Conservation (phyloP, 2,797 vertebrate genomes). For the Potorous gilbertii region DNA sequence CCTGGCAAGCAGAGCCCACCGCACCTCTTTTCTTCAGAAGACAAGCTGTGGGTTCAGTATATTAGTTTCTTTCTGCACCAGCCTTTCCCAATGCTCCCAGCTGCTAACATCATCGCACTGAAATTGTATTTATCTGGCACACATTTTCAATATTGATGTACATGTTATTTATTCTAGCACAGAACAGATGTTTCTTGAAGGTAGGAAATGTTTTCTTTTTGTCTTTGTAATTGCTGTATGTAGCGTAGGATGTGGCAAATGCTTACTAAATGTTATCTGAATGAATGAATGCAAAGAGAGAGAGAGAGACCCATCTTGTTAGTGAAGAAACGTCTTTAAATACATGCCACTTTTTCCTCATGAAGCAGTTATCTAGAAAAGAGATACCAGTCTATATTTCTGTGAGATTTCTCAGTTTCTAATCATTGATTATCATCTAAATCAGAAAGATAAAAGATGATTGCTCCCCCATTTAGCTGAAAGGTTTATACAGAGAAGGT, state of each 20-base stretch:
- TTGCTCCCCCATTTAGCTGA: background rate
- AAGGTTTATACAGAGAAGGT: background rate
- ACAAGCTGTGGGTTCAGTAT: background rate
- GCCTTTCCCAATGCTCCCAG: background rate
- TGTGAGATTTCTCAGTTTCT: conserved; percentile 25
- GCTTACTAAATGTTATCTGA: background rate
- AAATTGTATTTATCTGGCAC: background rate
- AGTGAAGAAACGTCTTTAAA: background rate
- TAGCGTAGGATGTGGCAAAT: background rate
- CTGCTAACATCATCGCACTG: background rate
- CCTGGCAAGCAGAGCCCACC: background rate
- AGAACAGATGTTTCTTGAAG: background rate
- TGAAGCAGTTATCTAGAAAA: background rate
- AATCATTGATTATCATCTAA: conserved; percentile 36
- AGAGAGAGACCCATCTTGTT: background rate
- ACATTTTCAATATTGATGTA: background rate
- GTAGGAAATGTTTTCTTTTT: background rate
- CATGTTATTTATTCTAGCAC: background rate
- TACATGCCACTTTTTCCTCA: background rate
- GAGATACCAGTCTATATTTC: background rate
- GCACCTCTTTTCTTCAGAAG: conserved; percentile 18
- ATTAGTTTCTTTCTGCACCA: background rate
- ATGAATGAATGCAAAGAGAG: background rate
- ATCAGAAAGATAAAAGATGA: background rate
- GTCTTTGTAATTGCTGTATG: background rate